Evolutionary conservation across 1,140 invertebrate genomes (phyloP).

Genomic region (Hyles vespertilio): DNA sequence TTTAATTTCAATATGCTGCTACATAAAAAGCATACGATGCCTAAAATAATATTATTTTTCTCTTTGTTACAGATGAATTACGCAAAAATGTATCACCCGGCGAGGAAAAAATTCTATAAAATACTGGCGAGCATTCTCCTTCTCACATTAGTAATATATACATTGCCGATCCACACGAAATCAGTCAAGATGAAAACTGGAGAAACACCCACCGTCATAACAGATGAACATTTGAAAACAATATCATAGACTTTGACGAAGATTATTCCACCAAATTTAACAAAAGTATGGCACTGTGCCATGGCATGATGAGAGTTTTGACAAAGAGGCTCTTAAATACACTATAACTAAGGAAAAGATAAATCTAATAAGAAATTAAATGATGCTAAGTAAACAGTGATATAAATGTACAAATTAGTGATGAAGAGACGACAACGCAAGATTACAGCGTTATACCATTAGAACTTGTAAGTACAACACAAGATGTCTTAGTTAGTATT

Average conservation of each 20-base stretch:
- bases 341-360: constrained; percentile 42
- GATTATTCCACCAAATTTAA: constrained; percentile 30
- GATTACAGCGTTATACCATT: constrained; percentile 61
- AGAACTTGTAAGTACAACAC: constrained; percentile 59
- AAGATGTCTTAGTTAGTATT: constrained; percentile 38
- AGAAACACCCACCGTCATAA: constrained; percentile 35
- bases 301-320: constrained; percentile 42
- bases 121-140: constrained; percentile 35
- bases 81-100: constrained; percentile 46
- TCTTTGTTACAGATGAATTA: constrained; percentile 51
- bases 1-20: neutral
- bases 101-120: constrained; percentile 52
- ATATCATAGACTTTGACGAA: constrained; percentile 58
- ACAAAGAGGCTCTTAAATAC: constrained; percentile 58
- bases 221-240: constrained; percentile 51
- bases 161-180: constrained; percentile 27
- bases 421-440: constrained; percentile 26
- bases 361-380: constrained; percentile 13
- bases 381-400: constrained; percentile 16
- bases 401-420: constrained; percentile 11
- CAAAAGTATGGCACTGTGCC: constrained; percentile 33
- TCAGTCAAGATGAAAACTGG: constrained; percentile 39
- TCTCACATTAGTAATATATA: constrained; percentile 26
- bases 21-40: neutral
- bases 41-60: neutral